These are phyloP conservation scores for Mesoligia furuncula DNA, from an alignment of 2,888 invertebrate species.

Conservation along the genomic window DNA sequence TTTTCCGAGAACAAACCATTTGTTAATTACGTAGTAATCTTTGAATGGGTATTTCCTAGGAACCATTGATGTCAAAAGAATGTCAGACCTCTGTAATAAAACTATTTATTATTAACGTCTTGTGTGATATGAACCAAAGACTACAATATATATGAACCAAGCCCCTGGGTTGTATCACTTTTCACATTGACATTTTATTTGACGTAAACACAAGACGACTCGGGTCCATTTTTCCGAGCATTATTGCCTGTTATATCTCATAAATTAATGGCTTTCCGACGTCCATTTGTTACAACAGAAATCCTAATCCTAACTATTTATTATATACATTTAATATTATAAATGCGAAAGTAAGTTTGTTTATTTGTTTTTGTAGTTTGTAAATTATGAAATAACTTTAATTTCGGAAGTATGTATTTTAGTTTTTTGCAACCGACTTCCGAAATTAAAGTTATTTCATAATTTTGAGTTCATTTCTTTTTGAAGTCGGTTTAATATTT, in stretches of 20 bases:
- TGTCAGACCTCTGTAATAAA: not conserved
- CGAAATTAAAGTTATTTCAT: too few relatives aligned
- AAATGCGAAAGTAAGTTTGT: too few relatives aligned
- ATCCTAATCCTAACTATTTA: not conserved
- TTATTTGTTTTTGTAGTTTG: too few relatives aligned
- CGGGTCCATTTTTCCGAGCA: constrained; percentile 32
- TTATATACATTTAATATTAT: too few relatives aligned
- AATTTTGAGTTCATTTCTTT: too few relatives aligned
- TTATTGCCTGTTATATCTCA: constrained; percentile 14
- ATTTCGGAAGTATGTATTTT: too few relatives aligned
- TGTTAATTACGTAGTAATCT: not conserved
- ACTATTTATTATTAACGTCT: not conserved
- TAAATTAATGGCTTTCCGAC: constrained; percentile 18
- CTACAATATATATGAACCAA: too few relatives aligned
- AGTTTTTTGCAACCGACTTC: too few relatives aligned
- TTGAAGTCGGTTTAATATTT: too few relatives aligned
- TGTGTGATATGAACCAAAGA: not conserved
- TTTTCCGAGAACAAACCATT: not conserved
- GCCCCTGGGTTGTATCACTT: not conserved
- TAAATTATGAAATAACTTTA: too few relatives aligned
- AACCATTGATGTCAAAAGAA: not conserved
- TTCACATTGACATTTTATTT: constrained; percentile 34
- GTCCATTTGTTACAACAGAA: constrained; percentile 1
- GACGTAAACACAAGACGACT: not conserved
- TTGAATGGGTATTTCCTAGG: not conserved